Conservation (phyloP, 2,113 vertebrate genomes). For the Cettia cetti region DNA sequence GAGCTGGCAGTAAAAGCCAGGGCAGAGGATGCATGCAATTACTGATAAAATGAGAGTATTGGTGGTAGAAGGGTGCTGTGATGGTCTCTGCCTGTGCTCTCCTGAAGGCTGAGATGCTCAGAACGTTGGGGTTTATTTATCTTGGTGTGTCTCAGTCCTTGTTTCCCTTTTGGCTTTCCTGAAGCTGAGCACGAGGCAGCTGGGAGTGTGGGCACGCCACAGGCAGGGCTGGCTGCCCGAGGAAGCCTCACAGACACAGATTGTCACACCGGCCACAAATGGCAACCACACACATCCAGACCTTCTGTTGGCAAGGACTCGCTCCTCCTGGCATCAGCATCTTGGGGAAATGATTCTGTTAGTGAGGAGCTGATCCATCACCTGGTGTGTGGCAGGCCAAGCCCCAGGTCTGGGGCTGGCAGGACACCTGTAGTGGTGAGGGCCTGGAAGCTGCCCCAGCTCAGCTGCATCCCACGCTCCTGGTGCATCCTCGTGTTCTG, state of each 20-base stretch:
- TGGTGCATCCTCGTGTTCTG: not conserved
- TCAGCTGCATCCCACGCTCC: not conserved
- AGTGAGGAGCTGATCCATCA: not conserved
- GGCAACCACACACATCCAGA: not conserved
- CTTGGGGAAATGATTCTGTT: not conserved
- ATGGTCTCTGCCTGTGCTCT: not conserved
- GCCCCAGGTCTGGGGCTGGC: no score
- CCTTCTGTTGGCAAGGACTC: not conserved
- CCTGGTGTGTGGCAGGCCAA: not conserved
- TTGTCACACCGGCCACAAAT: not conserved
- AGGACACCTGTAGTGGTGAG: no score
- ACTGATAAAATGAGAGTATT: not conserved
- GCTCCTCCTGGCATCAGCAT: not conserved
- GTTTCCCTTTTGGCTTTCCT: not conserved
- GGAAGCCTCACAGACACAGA: not conserved
- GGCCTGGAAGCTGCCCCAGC: not conserved
- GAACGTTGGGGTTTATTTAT: not conserved
- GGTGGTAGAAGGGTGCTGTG: not conserved
- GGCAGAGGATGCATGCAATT: not conserved
- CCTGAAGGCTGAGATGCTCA: not conserved
- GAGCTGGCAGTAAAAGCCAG: not conserved
- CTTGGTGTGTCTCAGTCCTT: not conserved
- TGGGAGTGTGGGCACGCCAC: not conserved
- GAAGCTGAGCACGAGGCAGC: not conserved
- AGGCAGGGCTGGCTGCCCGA: not conserved